Base-by-base conservation (phyloP, 2,888 invertebrate species). In the Serripes groenlandicus region DNA sequence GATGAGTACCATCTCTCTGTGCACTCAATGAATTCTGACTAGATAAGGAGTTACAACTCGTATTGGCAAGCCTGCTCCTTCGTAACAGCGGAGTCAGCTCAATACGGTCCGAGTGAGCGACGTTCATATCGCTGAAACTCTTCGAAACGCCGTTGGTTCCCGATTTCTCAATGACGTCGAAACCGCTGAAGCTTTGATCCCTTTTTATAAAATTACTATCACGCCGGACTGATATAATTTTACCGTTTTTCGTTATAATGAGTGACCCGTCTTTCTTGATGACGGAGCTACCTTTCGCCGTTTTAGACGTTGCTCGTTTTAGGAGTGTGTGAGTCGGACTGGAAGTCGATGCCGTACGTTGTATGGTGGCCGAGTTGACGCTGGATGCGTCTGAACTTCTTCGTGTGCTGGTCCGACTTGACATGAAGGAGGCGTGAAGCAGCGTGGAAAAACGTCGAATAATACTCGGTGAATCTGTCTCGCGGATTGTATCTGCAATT, bases 211-310 rank as follows among this genome's bases (percentile, higher is more conserved):
- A 71, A 54, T 79, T 81, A 2, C 70, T 78, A 62, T 91, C 89
- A 11, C 86, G 75, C 7, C 90, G 80, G 28, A 92, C 90, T 28
- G 91, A 91, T 30, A 93, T 90, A 35, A 92, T 92, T 80, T 93
- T 93, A 1, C 92, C 92, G 56, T 90, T 91, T 81, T 93, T 93
- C 49, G 92, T 90, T 37, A 92, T 86, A 60, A 93, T 91, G 0
- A 92, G 75, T 3, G 92, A 90, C 9, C 91, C 92, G 42, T 92
- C 91, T 74, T 88, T 86, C 58, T 89, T 86, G 35, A 92, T 92
- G 11, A 92, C 86, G 0, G 92, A 92, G 72, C 89, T 92, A 0
- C 90, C 91, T 68, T 85, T 89, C 0, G 89, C 83, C 0, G 90
- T 90, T 83, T 87, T 88, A n/a, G 86, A 83, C 2, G 90, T 90